phyloP scores from a whole-genome alignment of 2,888 invertebrate species.

The Keiferia lycopersicella region DNA sequence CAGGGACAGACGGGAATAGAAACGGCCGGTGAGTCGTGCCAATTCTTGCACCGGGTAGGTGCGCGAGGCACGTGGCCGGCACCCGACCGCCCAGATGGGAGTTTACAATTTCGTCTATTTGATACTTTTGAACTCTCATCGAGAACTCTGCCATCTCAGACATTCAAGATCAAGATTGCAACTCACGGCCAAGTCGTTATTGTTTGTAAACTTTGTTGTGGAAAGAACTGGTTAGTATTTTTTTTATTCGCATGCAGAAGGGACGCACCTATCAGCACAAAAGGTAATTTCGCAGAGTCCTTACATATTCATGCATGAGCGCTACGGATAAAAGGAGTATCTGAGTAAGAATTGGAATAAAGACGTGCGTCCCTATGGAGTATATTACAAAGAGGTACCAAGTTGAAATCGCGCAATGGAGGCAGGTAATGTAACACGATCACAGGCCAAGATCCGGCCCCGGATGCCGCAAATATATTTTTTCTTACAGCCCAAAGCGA shows the following conservation, averaged over 20 bases:
- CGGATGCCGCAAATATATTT: constrained; percentile 64
- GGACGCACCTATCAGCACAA: constrained; percentile 16
- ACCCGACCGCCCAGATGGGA: constrained; percentile 55
- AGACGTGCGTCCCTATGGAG: constrained; percentile 36
- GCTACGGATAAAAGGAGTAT: constrained; percentile 27
- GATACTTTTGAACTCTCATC: constrained; percentile 25
- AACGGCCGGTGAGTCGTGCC: constrained; percentile 66
- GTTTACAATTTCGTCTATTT: constrained; percentile 40
- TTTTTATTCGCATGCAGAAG: background rate
- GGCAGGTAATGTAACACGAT: constrained; percentile 53
- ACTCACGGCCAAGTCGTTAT: constrained; percentile 13
- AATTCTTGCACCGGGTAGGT: constrained; percentile 63
- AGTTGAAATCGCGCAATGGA: constrained; percentile 46
- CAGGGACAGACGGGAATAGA: constrained; percentile 75
- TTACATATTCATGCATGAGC: constrained; percentile 24
- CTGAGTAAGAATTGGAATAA: constrained; percentile 30
- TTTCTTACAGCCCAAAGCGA: constrained; percentile 55
- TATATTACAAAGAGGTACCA: constrained; percentile 42
- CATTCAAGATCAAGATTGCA: constrained; percentile 23
- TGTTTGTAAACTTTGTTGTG: constrained; percentile 15
- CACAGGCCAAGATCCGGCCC: constrained; percentile 52
- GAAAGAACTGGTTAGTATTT: background rate
- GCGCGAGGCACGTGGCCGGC: constrained; percentile 62
- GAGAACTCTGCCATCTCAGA: constrained; percentile 7
- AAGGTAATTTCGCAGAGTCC: constrained; percentile 27